Conservation (phyloP, 1,140 invertebrate species). For the Odontomachus brunneus region DNA sequence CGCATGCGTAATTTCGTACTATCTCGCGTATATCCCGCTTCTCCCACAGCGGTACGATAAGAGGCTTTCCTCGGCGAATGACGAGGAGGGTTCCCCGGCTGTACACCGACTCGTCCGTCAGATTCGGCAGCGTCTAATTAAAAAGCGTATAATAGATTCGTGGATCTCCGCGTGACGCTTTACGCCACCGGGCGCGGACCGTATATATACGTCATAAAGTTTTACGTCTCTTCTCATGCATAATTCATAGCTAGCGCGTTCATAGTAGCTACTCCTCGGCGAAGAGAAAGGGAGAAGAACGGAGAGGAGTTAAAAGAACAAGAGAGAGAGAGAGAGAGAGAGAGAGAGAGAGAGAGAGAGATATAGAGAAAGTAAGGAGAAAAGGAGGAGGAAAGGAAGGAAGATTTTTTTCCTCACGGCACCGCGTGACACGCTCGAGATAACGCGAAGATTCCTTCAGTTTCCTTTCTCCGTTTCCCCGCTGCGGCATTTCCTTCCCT, state of each 20-base stretch:
- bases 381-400: neutral
- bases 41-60: slow-evolving; percentile 16
- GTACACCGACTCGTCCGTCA: slow-evolving; percentile 48
- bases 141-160: slow-evolving; percentile 60
- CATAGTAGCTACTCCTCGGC: slow-evolving; percentile 33
- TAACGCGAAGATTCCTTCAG: slow-evolving; percentile 56
- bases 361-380: neutral
- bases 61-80: slow-evolving; percentile 28
- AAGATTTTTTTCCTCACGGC: slow-evolving; percentile 32
- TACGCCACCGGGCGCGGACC: neutral
- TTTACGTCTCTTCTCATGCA: slow-evolving; percentile 58
- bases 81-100: slow-evolving; percentile 8
- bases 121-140: slow-evolving; percentile 60
- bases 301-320: neutral
- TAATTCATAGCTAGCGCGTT: slow-evolving; percentile 62
- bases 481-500: neutral
- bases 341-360: neutral
- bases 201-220: slow-evolving; percentile 59
- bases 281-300: neutral
- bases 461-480: slow-evolving; percentile 6
- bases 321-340: neutral
- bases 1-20: neutral
- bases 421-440: slow-evolving; percentile 67
- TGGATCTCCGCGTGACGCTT: slow-evolving; percentile 31
- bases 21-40: neutral